Evolutionary conservation across 2,888 invertebrate genomes (phyloP).

Genomic region (Yponomeuta cagnagella): DNA sequence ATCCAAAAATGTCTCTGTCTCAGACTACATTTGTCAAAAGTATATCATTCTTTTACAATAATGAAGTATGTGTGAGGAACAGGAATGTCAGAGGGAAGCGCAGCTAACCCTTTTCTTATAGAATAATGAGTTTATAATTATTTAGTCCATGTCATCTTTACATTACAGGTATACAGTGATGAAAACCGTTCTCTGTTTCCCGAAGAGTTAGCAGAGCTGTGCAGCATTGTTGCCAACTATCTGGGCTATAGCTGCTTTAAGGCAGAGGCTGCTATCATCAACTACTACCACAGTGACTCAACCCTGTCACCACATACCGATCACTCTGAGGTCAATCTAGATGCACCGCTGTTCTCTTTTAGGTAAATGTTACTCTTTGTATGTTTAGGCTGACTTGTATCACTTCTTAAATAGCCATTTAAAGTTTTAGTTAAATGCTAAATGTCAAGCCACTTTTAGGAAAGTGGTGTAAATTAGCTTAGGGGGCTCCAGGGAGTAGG

Average conservation of each 20-base stretch:
- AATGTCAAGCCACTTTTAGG: not conserved
- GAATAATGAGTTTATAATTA: too few species aligned
- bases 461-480: too few species aligned
- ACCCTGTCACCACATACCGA: conserved; percentile 96
- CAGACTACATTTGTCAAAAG: too few species aligned
- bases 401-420: not conserved
- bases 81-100: too few species aligned
- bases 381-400: not conserved
- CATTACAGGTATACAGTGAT: conserved; percentile 80
- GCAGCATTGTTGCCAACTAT: conserved; percentile 76
- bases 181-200: conserved; percentile 82
- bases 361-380: conserved; percentile 70
- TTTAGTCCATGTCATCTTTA: not conserved
- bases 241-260: conserved; percentile 78
- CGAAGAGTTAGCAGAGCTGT: conserved; percentile 79
- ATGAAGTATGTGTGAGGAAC: too few species aligned
- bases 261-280: conserved; percentile 96
- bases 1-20: too few species aligned
- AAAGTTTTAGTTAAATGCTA: conserved; percentile 77
- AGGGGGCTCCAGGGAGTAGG: too few species aligned
- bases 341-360: conserved; percentile 93
- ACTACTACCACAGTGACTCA: conserved; percentile 95
- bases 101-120: too few species aligned
- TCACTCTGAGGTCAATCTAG: conserved; percentile 90
- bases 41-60: too few species aligned